Evolutionary conservation across 2,113 vertebrate genomes (phyloP).

Genomic region (Aegotheles bennettii): DNA sequence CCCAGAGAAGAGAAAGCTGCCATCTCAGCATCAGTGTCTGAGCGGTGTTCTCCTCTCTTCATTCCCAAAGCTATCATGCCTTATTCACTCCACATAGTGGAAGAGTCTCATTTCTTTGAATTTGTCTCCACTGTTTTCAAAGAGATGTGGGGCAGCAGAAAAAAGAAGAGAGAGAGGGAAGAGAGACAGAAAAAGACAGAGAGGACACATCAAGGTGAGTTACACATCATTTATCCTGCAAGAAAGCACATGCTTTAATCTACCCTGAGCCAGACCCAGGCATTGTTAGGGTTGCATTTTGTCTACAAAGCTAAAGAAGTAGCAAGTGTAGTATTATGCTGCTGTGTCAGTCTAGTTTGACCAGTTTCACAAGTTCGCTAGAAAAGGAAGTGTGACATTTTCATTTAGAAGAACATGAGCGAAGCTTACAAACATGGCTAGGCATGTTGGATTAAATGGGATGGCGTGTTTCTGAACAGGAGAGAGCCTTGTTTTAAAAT

Average conservation of each 20-base stretch:
- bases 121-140: constrained; percentile 73
- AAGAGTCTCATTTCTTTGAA: constrained; percentile 73
- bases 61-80: constrained; percentile 46
- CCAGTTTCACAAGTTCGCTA: constrained; percentile 53
- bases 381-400: constrained; percentile 59
- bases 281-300: constrained; percentile 53
- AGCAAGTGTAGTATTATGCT: neutral
- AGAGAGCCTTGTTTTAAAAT: constrained; percentile 4
- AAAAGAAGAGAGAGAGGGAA: constrained; percentile 36
- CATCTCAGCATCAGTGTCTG: constrained; percentile 40
- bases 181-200: constrained; percentile 3
- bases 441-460: constrained; percentile 28
- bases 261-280: constrained; percentile 59
- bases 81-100: constrained; percentile 39
- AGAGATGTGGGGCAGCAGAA: constrained; percentile 42
- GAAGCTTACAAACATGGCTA: constrained; percentile 24
- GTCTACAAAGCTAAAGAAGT: constrained; percentile 50
- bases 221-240: constrained; percentile 79
- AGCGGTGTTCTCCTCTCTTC: neutral
- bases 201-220: constrained; percentile 81
- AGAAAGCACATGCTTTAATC: constrained; percentile 77
- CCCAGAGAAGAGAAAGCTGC: neutral
- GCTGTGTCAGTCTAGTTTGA: constrained; percentile 58
- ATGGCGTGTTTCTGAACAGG: neutral
- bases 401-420: constrained; percentile 48